phyloP scores from a whole-genome alignment of 2,113 vertebrate species.

The Panthera leo region DNA sequence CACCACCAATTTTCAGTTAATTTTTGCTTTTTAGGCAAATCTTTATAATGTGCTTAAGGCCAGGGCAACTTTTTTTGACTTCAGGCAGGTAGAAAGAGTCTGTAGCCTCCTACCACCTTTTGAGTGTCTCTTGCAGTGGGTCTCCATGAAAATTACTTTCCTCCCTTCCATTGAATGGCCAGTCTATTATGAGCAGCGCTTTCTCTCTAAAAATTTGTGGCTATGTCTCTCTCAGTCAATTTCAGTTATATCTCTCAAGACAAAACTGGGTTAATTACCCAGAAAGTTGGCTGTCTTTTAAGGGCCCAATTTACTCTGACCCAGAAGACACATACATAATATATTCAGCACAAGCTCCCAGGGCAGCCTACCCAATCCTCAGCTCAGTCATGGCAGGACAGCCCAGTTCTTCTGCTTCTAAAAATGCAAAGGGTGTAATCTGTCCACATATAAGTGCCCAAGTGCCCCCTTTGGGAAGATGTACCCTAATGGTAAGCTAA shows the following conservation, averaged over 20 bases:
- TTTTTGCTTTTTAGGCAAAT: conserved; percentile 6
- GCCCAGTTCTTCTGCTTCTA: neutral
- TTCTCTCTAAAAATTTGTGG: neutral
- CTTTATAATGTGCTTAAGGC: neutral
- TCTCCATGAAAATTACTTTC: neutral
- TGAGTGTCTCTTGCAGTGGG: neutral
- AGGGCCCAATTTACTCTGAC: neutral
- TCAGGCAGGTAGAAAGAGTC: neutral
- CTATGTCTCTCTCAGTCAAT: neutral
- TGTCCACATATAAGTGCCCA: neutral
- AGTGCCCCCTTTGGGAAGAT: neutral
- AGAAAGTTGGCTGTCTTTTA: conserved; percentile 36
- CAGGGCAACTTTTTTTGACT: neutral
- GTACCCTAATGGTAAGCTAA: neutral
- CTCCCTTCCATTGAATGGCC: neutral
- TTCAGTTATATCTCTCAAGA: conserved; percentile 9
- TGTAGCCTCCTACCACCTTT: neutral
- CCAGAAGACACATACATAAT: neutral
- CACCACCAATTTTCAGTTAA: neutral
- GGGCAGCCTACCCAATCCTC: neutral
- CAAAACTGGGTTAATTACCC: conserved; percentile 47
- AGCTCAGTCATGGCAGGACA: neutral
- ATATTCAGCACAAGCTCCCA: neutral
- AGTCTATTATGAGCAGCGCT: neutral
- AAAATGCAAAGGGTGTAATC: neutral